Conservation (phyloP, 2,888 invertebrate species). For the Drosophila paranaensis region DNA sequence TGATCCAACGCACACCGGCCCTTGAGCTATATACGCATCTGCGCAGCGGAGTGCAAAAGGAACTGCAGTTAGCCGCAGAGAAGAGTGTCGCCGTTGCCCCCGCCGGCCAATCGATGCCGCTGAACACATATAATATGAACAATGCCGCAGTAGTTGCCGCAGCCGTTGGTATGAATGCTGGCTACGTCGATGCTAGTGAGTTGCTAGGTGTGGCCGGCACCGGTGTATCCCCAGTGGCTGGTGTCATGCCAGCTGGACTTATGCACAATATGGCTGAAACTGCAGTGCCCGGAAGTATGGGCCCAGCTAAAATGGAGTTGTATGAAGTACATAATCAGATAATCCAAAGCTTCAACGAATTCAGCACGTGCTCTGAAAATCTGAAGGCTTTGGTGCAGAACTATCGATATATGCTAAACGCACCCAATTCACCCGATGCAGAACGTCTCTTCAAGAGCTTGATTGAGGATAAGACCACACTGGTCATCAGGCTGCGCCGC, state of each 20-base stretch:
- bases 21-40: slow-evolving; percentile 82
- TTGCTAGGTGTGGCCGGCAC: slow-evolving; percentile 29
- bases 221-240: slow-evolving; percentile 24
- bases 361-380: slow-evolving; percentile 33
- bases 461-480: slow-evolving; percentile 53
- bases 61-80: slow-evolving; percentile 82
- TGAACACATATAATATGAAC: slow-evolving; percentile 76
- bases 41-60: slow-evolving; percentile 82
- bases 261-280: slow-evolving; percentile 48
- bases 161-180: slow-evolving; percentile 37
- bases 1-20: slow-evolving; percentile 75
- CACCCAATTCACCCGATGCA: slow-evolving; percentile 35
- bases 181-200: slow-evolving; percentile 55
- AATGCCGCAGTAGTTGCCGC: slow-evolving; percentile 49
- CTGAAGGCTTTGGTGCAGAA: slow-evolving; percentile 40
- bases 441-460: slow-evolving; percentile 46
- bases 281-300: slow-evolving; percentile 37
- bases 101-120: slow-evolving; percentile 69
- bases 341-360: slow-evolving; percentile 61
- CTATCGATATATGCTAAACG: slow-evolving; percentile 47
- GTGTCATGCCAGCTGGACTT: slow-evolving; percentile 32
- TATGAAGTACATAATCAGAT: slow-evolving; percentile 72
- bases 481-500: slow-evolving; percentile 66
- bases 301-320: slow-evolving; percentile 61
- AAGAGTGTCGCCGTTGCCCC: slow-evolving; percentile 62